Percentiles rank a stretch among this genome's conserved stretches.
These are phyloP conservation scores for Oasisia sp. DNA, from an alignment of 2,888 invertebrate species.

Conservation along the genomic window DNA sequence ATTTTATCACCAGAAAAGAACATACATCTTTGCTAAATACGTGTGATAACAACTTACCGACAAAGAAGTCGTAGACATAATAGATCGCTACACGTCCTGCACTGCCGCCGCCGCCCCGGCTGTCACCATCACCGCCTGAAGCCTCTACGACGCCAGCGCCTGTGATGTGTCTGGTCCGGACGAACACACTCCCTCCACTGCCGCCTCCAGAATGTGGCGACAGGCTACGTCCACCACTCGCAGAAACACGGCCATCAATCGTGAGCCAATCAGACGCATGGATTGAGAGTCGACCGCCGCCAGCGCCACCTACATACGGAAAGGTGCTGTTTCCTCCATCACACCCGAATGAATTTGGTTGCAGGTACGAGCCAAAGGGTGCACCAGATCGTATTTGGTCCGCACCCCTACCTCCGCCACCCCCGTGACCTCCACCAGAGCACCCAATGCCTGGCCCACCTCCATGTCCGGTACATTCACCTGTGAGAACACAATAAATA, in stretches of 20 bases:
- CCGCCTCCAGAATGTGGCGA: slow-evolving; percentile 51
- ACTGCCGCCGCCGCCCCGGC: neutral
- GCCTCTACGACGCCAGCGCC: slow-evolving; percentile 48
- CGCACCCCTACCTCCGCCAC: neutral
- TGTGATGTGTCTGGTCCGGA: slow-evolving; percentile 46
- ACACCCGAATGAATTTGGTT: neutral
- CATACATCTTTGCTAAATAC: too few species aligned
- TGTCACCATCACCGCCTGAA: slow-evolving; percentile 41
- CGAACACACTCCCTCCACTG: slow-evolving; percentile 50
- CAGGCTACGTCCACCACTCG: slow-evolving; percentile 45
- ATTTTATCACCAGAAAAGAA: too few species aligned
- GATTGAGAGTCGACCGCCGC: slow-evolving; percentile 47
- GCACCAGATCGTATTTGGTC: neutral
- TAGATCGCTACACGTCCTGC: slow-evolving; percentile 18
- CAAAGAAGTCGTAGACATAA: slow-evolving; percentile 1
- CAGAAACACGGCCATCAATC: slow-evolving; percentile 46
- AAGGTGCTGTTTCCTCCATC: neutral
- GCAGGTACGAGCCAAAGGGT: slow-evolving; percentile 4
- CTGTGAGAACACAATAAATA: neutral
- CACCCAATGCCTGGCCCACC: neutral
- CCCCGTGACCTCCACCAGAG: slow-evolving; percentile 17
- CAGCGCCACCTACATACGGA: slow-evolving; percentile 40
- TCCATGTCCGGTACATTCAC: slow-evolving; percentile 13
- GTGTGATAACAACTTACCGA: neutral
- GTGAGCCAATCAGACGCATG: slow-evolving; percentile 45